Conservation (phyloP, 1,140 invertebrate species). For the Drosophila nikananu region DNA sequence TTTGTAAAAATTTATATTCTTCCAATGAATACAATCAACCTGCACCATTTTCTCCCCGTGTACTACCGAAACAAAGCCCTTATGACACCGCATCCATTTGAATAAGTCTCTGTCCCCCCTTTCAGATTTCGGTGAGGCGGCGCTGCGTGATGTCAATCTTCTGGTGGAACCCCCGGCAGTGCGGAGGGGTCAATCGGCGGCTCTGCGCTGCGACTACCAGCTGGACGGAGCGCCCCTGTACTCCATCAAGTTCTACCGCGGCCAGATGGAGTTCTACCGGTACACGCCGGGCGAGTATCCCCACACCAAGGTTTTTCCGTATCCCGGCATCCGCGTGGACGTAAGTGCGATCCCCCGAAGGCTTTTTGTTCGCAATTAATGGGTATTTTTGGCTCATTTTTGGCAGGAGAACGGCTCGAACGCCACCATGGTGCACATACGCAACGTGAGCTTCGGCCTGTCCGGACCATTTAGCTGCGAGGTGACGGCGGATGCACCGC, state of each 20-base stretch:
- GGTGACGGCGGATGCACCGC: constrained; percentile 92
- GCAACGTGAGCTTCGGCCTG: constrained; percentile 89
- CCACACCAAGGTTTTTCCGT: constrained; percentile 89
- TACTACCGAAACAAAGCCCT: not conserved
- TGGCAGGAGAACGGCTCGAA: constrained; percentile 90
- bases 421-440: constrained; percentile 90
- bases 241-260: constrained; percentile 92
- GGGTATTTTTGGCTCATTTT: constrained; percentile 61
- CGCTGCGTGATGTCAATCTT: constrained; percentile 86
- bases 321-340: constrained; percentile 90
- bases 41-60: not conserved
- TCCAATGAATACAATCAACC: not conserved
- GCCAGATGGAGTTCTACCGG: constrained; percentile 91
- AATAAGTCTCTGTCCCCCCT: constrained; percentile 61
- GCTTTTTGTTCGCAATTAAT: constrained; percentile 19
- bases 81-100: constrained; percentile 58
- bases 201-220: constrained; percentile 90
- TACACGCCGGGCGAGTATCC: constrained; percentile 90
- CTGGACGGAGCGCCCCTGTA: constrained; percentile 91
- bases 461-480: constrained; percentile 95
- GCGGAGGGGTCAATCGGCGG: constrained; percentile 88
- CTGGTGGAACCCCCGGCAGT: constrained; percentile 87
- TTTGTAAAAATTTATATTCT: too few species aligned
- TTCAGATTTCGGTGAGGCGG: constrained; percentile 74
- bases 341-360: constrained; percentile 87